A percentile compares a stretch with the other conserved stretches of the same genome.
phyloP scores from a whole-genome alignment of 2,797 vertebrate genomes.

The Chelon labrosus region DNA sequence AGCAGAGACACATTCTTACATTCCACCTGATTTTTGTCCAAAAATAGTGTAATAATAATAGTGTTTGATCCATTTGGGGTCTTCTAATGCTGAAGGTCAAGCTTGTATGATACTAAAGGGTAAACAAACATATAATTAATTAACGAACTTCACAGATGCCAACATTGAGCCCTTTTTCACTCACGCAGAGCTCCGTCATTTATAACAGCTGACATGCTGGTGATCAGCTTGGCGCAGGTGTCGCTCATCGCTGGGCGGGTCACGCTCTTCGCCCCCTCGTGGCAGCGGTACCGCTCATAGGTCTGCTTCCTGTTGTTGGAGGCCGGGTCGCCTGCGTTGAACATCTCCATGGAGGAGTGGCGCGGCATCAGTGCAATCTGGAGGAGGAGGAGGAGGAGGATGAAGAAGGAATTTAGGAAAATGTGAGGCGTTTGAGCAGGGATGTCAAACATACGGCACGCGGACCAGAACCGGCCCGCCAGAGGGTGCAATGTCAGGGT shows the following conservation, averaged over 20 bases:
- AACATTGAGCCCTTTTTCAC: slow-evolving; percentile 53
- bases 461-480: too few relatives aligned
- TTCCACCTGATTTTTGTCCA: too few relatives aligned
- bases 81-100: too few relatives aligned
- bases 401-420: not conserved
- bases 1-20: too few relatives aligned
- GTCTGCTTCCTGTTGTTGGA: slow-evolving; percentile 87
- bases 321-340: slow-evolving; percentile 87
- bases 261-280: slow-evolving; percentile 86
- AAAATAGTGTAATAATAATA: too few relatives aligned
- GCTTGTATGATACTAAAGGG: too few relatives aligned
- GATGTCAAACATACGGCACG: too few relatives aligned
- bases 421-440: too few relatives aligned
- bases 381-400: not conserved
- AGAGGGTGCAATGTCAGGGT: too few relatives aligned
- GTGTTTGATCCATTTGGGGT: too few relatives aligned
- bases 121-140: too few relatives aligned
- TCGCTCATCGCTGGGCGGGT: slow-evolving; percentile 84
- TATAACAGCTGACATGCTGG: slow-evolving; percentile 92
- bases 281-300: slow-evolving; percentile 93
- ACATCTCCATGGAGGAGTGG: slow-evolving; percentile 93
- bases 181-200: slow-evolving; percentile 91
- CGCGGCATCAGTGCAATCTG: slow-evolving; percentile 92
- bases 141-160: too few relatives aligned
- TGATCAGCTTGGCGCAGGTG: slow-evolving; percentile 89